Conservation (phyloP, 2,888 invertebrate genomes). For the Megamerina dolium region DNA sequence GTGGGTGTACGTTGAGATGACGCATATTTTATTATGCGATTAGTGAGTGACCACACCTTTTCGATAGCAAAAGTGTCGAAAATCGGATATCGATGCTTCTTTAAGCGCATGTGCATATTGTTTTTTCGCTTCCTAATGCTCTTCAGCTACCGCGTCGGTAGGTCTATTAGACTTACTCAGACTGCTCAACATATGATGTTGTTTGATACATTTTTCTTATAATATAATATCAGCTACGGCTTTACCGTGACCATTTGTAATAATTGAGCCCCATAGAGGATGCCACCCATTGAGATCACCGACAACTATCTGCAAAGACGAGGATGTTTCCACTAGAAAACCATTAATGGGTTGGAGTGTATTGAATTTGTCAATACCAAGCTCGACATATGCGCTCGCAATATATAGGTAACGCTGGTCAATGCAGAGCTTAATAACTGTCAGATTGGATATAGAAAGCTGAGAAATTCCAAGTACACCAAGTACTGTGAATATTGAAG, state of each 20-base stretch:
- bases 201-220: slow-evolving; percentile 1
- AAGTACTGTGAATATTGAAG: too few relatives aligned
- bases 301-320: too few relatives aligned
- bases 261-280: background rate
- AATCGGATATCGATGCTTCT: background rate
- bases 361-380: too few relatives aligned
- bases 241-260: background rate
- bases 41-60: background rate
- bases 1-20: background rate
- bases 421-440: background rate
- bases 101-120: background rate
- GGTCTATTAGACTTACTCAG: background rate
- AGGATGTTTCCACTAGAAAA: too few relatives aligned
- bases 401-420: background rate
- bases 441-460: background rate
- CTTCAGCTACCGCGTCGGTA: background rate
- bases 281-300: background rate
- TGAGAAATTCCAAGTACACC: slow-evolving; percentile 2
- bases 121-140: background rate
- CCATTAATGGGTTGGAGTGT: too few relatives aligned
- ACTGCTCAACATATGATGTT: background rate
- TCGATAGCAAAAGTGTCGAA: background rate
- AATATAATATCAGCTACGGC: background rate
- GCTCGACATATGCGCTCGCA: background rate
- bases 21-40: slow-evolving; percentile 1